Evolutionary conservation across 2,113 vertebrate genomes (phyloP).

Genomic region (Xenopus tropicalis): DNA sequence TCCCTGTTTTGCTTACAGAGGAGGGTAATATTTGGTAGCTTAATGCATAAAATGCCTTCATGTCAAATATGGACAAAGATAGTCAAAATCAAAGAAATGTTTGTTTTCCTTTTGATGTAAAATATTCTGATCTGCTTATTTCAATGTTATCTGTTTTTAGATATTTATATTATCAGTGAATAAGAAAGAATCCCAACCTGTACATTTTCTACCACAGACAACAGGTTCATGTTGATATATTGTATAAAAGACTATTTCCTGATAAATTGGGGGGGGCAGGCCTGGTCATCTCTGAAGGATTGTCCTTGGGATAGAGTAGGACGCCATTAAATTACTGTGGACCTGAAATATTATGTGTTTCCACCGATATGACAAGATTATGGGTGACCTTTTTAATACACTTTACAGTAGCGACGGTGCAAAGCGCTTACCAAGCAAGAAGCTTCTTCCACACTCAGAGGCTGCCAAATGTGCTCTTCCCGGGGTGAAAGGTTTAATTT

Average conservation of each 20-base stretch:
- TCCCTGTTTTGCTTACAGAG: no score
- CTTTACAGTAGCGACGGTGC: constrained; percentile 21
- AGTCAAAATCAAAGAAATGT: no score
- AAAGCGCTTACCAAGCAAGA: constrained; percentile 36
- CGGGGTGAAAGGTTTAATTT: constrained; percentile 29
- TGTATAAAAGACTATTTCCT: constrained; percentile 22
- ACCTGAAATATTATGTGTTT: constrained; percentile 28
- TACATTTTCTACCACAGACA: no score
- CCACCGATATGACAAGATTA: constrained; percentile 37
- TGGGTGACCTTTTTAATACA: constrained; percentile 32
- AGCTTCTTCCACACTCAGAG: constrained; percentile 15
- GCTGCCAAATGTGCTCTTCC: constrained; percentile 1
- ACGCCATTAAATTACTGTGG: constrained; percentile 37
- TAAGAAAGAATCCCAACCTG: no score
- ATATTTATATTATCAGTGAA: no score
- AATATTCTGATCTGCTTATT: no score
- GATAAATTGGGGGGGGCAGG: background rate
- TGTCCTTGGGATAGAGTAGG: constrained; percentile 37
- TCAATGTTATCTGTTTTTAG: no score
- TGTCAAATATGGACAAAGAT: no score
- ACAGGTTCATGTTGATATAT: no score
- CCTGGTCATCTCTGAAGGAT: constrained; percentile 12
- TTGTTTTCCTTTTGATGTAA: no score
- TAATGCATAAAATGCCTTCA: no score
- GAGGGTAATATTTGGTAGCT: no score